Evolutionary conservation across 2,888 invertebrate genomes (phyloP).

Genomic region (Ptilodon capucinus): DNA sequence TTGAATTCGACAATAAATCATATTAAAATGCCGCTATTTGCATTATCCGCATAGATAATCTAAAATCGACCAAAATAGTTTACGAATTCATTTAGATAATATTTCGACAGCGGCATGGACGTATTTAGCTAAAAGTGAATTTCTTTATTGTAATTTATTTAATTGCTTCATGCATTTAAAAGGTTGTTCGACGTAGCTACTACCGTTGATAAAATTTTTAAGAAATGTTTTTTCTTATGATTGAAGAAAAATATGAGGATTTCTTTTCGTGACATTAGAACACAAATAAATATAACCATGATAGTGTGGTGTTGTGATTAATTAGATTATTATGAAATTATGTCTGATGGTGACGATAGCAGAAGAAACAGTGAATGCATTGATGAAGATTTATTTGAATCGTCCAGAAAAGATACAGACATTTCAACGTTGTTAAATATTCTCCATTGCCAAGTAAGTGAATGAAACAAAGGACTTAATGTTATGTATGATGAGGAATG

Average conservation of each 20-base stretch:
- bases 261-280: too few relatives aligned
- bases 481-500: too few relatives aligned
- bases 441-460: background rate
- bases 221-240: too few relatives aligned
- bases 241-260: too few relatives aligned
- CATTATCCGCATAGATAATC: constrained; percentile 27
- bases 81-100: constrained; percentile 19
- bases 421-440: background rate
- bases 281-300: too few relatives aligned
- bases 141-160: too few relatives aligned
- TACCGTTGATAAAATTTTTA: too few relatives aligned
- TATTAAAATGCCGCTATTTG: constrained; percentile 22
- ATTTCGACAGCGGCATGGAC: background rate
- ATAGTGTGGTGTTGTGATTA: background rate
- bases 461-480: background rate
- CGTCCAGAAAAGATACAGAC: background rate
- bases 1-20: constrained; percentile 22
- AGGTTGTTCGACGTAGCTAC: too few relatives aligned
- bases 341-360: background rate
- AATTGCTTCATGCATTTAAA: too few relatives aligned
- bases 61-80: constrained; percentile 5
- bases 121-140: too few relatives aligned
- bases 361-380: background rate
- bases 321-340: background rate
- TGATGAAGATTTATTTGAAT: background rate